These are phyloP conservation scores for Candidula unifasciata DNA, from an alignment of 2,888 invertebrate genomes.

Conservation along the genomic window DNA sequence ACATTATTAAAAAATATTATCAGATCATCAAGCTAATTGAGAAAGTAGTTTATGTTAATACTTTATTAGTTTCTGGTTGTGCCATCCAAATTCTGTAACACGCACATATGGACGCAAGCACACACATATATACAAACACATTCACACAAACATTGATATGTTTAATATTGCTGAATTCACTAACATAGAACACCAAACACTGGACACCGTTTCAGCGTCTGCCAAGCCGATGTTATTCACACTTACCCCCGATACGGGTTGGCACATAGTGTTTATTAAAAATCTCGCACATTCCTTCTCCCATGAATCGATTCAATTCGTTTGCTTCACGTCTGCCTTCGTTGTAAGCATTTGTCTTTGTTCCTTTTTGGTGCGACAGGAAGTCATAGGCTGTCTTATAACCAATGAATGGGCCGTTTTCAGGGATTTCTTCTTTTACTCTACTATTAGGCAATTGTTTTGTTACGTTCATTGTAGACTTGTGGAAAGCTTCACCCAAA, in stretches of 20 bases:
- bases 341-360: neutral
- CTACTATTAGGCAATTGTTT: neutral
- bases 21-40: too few relatives aligned
- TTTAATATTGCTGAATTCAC: too few relatives aligned
- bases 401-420: conserved; percentile 49
- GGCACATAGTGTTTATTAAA: conserved; percentile 55
- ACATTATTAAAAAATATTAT: too few relatives aligned
- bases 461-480: too few relatives aligned
- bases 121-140: too few relatives aligned
- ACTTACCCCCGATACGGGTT: conserved; percentile 51
- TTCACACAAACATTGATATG: too few relatives aligned
- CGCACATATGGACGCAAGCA: too few relatives aligned
- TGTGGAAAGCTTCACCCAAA: neutral
- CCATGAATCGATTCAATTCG: conserved; percentile 48
- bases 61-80: too few relatives aligned
- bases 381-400: conserved; percentile 54
- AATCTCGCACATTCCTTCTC: conserved; percentile 52
- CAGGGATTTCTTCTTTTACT: neutral
- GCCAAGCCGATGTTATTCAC: conserved; percentile 10
- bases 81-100: too few relatives aligned
- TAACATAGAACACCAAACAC: too few relatives aligned
- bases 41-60: too few relatives aligned
- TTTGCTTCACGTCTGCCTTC: conserved; percentile 43
- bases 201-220: neutral
- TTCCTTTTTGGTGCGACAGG: conserved; percentile 44